Evolutionary conservation across 2,113 vertebrate genomes (phyloP).

Genomic region (Barbus barbus): DNA sequence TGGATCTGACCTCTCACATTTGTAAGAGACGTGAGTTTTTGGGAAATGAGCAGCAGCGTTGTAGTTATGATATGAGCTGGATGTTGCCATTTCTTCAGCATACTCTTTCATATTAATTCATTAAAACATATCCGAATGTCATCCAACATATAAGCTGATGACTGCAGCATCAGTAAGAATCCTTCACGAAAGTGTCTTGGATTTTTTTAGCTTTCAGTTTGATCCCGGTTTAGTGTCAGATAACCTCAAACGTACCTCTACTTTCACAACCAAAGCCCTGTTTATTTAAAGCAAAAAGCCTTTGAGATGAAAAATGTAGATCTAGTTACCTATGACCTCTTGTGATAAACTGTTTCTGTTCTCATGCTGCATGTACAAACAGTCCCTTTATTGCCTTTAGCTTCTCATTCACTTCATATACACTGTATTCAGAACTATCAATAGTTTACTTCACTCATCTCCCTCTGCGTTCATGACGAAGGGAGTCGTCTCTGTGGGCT

Average conservation of each 20-base stretch:
- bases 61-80: neutral
- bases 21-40: neutral
- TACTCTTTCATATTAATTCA: neutral
- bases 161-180: neutral
- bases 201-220: neutral
- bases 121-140: conserved; percentile 9
- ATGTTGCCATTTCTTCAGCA: neutral
- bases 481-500: conserved; percentile 44
- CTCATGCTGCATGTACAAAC: conserved; percentile 41
- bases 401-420: conserved; percentile 20
- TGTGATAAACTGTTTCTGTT: conserved; percentile 55
- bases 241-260: neutral
- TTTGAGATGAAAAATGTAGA: conserved; percentile 38
- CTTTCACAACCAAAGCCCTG: conserved; percentile 27
- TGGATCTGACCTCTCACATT: neutral
- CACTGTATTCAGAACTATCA: conserved; percentile 53
- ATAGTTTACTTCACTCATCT: conserved; percentile 30
- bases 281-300: conserved; percentile 43
- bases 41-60: neutral
- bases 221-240: neutral
- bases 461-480: conserved; percentile 30
- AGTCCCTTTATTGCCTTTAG: conserved; percentile 29
- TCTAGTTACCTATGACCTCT: conserved; percentile 39
- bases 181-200: neutral
- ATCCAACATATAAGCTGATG: neutral